phyloP scores from a whole-genome alignment of 2,113 vertebrate genomes.

The Cochlearius cochlearius region DNA sequence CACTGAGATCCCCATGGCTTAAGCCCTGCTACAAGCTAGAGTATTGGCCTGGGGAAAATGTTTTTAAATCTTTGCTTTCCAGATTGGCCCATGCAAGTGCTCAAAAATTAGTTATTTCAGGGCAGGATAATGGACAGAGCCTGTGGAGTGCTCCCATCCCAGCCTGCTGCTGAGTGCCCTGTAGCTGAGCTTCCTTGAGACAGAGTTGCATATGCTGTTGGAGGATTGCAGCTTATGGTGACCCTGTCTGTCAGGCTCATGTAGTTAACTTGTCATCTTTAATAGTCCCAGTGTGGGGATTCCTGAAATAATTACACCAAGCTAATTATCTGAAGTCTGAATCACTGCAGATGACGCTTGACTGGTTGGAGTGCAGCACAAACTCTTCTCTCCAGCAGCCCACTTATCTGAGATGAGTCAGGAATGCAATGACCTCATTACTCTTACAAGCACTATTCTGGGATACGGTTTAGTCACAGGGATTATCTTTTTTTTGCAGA shows the following conservation, averaged over 20 bases:
- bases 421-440: conserved; percentile 13
- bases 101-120: neutral
- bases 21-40: neutral
- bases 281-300: neutral
- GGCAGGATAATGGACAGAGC: neutral
- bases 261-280: conserved; percentile 14
- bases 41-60: neutral
- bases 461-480: neutral
- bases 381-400: neutral
- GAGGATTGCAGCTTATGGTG: neutral
- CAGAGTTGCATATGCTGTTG: neutral
- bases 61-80: neutral
- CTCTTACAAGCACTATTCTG: neutral
- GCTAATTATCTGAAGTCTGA: conserved; percentile 5
- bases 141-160: neutral
- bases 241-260: neutral
- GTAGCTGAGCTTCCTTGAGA: neutral
- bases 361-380: neutral
- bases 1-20: neutral
- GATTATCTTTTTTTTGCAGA: neutral
- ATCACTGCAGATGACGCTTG: neutral
- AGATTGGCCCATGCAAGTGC: neutral
- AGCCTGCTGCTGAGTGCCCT: neutral
- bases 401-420: conserved; percentile 30
- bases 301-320: conserved; percentile 33